Evolutionary conservation across 2,888 invertebrate genomes (phyloP), one percentile per base, ranked within the genome.

Genomic region (Cryptocephalus primarius): DNA sequence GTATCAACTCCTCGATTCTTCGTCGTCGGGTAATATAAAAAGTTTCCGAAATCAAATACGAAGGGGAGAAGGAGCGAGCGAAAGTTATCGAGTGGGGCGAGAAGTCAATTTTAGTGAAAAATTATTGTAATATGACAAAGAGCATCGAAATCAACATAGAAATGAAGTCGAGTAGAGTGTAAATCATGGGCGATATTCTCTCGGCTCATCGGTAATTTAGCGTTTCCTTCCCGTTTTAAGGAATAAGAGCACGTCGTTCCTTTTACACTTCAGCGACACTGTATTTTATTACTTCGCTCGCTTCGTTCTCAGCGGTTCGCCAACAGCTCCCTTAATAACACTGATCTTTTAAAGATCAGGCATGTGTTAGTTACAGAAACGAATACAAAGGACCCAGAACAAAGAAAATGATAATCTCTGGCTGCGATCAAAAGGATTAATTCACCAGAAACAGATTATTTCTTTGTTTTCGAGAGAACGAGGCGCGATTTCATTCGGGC

Each of bases 321-420:
- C 12, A 13, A 12, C 34, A 14, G 9, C 33, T 34, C 43, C 59
- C 59, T 63, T 62, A 64, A 64, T 63, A 64, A 63, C 57, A 54
- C 60, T 62, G 64, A 66, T 66, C 66, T 65, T 64, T 65, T 57
- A 62, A 64, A 65, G 64, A 64, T 64, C 62, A 60, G 60, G 60
- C 60, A 60, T 63, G 63, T 63, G 64, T 64, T 65, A 63, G 62
- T 62, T 63, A 58, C 63, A 63, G 63, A 53, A 55, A 56, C 56
- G 60, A 55, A 58, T 62, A 59, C 60, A 60, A 61, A 60, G 59
- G 54, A 52, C 55, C 55, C 43, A 55, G 58, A 59, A 62, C 60
- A 62, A 62, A 62, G 59, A 58, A 58, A 60, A 63, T 63, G 59
- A 61, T 63, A 61, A 62, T 62, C 56, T 56, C 55, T 40, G 50